A percentile compares a stretch with the other conserved stretches of the same genome.
phyloP scores from a whole-genome alignment of 37 sponge, comb jelly and placozoan genomes.

The Halisarca cf. caerulea region DNA sequence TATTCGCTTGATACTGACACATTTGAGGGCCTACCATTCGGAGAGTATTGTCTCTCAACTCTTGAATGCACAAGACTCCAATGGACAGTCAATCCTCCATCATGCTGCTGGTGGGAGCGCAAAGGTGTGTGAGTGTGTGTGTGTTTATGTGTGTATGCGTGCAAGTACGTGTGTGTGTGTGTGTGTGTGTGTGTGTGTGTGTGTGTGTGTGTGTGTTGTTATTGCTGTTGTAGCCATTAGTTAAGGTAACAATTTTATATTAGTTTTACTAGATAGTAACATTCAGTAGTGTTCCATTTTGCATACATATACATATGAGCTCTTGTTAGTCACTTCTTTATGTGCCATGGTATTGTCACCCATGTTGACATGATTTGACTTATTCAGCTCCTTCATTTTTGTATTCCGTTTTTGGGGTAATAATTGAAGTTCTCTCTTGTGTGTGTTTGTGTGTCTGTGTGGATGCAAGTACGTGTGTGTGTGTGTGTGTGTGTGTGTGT shows the following conservation, averaged over 20 bases:
- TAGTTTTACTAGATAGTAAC: too few species aligned
- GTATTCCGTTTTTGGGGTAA: too few species aligned
- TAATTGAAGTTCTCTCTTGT: too few species aligned
- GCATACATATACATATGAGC: too few species aligned
- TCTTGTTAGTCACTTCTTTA: too few species aligned
- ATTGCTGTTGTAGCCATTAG: too few species aligned
- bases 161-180: neutral
- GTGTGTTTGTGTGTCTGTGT: neutral
- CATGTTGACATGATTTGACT: too few species aligned
- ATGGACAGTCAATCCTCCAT: conserved; percentile 18
- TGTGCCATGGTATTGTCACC: too few species aligned
- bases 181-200: neutral
- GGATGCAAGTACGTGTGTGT: neutral
- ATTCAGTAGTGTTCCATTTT: too few species aligned
- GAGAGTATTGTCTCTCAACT: neutral
- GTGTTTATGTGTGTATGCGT: neutral
- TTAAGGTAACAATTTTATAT: too few species aligned
- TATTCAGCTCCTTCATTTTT: too few species aligned
- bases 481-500: neutral
- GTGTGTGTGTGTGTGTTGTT: too few species aligned
- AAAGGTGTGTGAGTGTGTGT: neutral
- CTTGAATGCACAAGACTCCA: neutral
- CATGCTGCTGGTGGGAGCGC: conserved; percentile 5
- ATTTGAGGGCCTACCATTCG: neutral
- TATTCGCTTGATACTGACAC: neutral